These are phyloP conservation scores for Drosophila atroscutellata DNA, from an alignment of 2,888 invertebrate species.

Conservation along the genomic window DNA sequence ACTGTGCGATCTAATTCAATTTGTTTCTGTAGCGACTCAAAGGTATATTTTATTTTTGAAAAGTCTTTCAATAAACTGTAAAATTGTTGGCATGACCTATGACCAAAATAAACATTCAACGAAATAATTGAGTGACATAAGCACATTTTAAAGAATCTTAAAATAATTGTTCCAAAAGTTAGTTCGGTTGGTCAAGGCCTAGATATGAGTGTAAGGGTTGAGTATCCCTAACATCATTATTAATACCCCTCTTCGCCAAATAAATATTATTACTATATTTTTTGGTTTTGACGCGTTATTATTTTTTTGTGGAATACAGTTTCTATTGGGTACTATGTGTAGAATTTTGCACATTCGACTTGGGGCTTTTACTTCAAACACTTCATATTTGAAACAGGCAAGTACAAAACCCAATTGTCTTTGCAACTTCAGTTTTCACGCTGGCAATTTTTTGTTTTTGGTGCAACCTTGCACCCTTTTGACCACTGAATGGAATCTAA, in stretches of 20 bases:
- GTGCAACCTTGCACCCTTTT: neutral
- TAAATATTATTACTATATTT: neutral
- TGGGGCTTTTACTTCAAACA: neutral
- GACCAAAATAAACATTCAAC: neutral
- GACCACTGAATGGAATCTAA: neutral
- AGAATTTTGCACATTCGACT: neutral
- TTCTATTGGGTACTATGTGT: neutral
- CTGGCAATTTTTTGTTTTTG: neutral
- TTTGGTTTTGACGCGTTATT: neutral
- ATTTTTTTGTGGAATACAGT: neutral
- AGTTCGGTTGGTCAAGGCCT: too few species aligned
- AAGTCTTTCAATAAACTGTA: neutral
- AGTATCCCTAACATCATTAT: neutral
- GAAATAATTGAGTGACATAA: neutral
- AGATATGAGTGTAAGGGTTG: neutral
- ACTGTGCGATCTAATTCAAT: neutral
- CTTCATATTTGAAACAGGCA: neutral
- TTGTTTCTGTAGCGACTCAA: neutral
- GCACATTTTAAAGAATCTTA: neutral
- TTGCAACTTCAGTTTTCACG: neutral
- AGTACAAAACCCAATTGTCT: neutral
- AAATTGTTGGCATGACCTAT: neutral
- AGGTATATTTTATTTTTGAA: neutral
- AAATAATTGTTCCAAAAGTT: neutral
- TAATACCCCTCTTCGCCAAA: neutral